phyloP scores from a whole-genome alignment of 2,888 invertebrate genomes.

The Drymonia ruficornis region DNA sequence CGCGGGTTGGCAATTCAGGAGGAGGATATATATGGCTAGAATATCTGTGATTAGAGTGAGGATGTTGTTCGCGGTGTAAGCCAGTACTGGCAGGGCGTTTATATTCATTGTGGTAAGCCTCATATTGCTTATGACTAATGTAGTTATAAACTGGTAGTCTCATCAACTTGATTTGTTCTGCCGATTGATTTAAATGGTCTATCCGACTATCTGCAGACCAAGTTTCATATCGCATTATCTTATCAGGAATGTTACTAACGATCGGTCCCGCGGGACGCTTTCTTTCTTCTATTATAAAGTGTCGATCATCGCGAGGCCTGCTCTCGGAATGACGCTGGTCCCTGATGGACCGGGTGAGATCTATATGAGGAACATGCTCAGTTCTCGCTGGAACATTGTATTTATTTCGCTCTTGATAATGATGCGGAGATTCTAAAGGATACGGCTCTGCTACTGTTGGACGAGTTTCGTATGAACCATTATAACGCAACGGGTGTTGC shows the following conservation, averaged over 20 bases:
- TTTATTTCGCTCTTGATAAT: constrained; percentile 66
- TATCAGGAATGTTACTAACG: constrained; percentile 79
- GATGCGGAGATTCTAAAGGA: constrained; percentile 67
- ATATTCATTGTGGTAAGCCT: constrained; percentile 74
- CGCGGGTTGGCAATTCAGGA: constrained; percentile 56
- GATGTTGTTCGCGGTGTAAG: constrained; percentile 63
- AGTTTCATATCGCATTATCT: constrained; percentile 75
- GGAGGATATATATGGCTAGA: constrained; percentile 56
- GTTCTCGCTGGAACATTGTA: constrained; percentile 56
- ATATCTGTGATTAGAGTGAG: constrained; percentile 61
- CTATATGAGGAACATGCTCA: constrained; percentile 77
- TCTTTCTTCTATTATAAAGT: constrained; percentile 73
- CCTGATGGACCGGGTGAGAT: constrained; percentile 67
- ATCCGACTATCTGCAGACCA: constrained; percentile 76
- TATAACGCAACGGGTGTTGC: constrained; percentile 61
- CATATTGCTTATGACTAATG: constrained; percentile 73
- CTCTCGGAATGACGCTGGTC: constrained; percentile 66
- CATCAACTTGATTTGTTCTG: constrained; percentile 75
- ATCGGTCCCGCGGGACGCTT: constrained; percentile 73
- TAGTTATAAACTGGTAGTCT: constrained; percentile 77
- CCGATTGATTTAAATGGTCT: constrained; percentile 67
- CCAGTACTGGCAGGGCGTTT: constrained; percentile 56
- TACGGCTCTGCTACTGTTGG: constrained; percentile 60
- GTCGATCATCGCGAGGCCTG: constrained; percentile 71
- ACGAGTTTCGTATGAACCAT: constrained; percentile 63